Conservation (phyloP, 2,888 invertebrate genomes). For the Miltochrista miniata region DNA sequence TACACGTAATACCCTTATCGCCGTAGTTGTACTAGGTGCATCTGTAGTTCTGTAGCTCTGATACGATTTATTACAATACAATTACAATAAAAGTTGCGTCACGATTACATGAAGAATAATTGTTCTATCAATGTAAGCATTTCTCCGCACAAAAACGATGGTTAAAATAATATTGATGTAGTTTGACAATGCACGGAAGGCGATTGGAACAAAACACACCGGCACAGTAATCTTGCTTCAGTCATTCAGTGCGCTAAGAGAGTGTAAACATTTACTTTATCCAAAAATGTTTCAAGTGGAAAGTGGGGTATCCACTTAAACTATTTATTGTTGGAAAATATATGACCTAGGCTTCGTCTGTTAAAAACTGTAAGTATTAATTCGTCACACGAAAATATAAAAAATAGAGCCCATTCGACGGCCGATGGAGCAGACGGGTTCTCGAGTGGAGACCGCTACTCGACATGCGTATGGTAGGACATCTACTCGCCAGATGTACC, state of each 20-base stretch:
- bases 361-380: not conserved
- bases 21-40: not conserved
- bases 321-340: not conserved
- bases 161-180: conserved; percentile 24
- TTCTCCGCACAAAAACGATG: conserved; percentile 13
- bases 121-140: conserved; percentile 10
- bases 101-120: conserved; percentile 24
- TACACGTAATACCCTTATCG: not conserved
- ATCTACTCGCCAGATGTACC: too few species aligned
- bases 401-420: not conserved
- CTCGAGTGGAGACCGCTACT: too few species aligned
- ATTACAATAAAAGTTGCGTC: conserved; percentile 9
- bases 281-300: not conserved
- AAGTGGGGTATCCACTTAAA: not conserved
- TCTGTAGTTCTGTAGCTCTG: not conserved
- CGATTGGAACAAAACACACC: conserved; percentile 24
- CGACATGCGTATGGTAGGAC: too few species aligned
- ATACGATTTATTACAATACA: conserved; percentile 4
- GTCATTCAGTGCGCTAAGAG: conserved; percentile 4
- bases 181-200: conserved; percentile 47
- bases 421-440: too few species aligned
- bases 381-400: too few species aligned
- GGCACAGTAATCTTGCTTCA: conserved; percentile 13
- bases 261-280: conserved; percentile 5
- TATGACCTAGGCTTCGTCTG: not conserved